Base-by-base conservation (phyloP, 2,888 invertebrate genomes). In the Apodemia mormo region DNA sequence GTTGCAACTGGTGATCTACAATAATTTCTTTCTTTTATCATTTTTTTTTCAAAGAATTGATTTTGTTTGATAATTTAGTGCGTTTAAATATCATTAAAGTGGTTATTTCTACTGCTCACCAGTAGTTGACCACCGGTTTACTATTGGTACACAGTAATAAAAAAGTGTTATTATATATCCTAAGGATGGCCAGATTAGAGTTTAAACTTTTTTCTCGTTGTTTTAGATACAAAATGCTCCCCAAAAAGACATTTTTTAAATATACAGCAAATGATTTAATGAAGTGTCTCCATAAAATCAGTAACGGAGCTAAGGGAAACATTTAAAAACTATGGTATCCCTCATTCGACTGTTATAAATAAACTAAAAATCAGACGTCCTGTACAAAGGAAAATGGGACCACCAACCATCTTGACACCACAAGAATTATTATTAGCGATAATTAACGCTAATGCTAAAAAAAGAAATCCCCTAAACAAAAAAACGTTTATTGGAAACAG, bases 41-140 rank as follows among this genome's bases (percentile, higher is more conserved):
- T 22, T 22, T 22, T 22, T 22, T 22, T 22, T 22, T 22, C 22
- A 22, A 22, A 22, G 22, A 22, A 22, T 22, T 22, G 22, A 22
- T 64, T 64, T 33, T 30, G 64, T 64, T 64, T 64, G 37, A 64
- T 30, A 10, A 64, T 33, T 64, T 30, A 64, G 30, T 33, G 64
- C 14, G 30, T 64, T 64, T 7, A 33, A 37, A 30, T 30, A 64
- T 64, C 64, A 64, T 64, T 30, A 33, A 64, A 64, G 14, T 64
- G 45, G 45, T 45, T 12, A 64, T 64, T 64, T 64, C 30, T 30
- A 64, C 12, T 64, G 64, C 37, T 8, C 45, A 45, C 64, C 64
- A 64, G 30, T 64, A 64, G 37, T 64, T 64, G 64, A 64, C 64
- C 64, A 64, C 64, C 37, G 64, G 64, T 64, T 64, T 64, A 22